These are phyloP conservation scores for Drosophila pachea DNA, from an alignment of 1,140 invertebrate species.

Conservation along the genomic window DNA sequence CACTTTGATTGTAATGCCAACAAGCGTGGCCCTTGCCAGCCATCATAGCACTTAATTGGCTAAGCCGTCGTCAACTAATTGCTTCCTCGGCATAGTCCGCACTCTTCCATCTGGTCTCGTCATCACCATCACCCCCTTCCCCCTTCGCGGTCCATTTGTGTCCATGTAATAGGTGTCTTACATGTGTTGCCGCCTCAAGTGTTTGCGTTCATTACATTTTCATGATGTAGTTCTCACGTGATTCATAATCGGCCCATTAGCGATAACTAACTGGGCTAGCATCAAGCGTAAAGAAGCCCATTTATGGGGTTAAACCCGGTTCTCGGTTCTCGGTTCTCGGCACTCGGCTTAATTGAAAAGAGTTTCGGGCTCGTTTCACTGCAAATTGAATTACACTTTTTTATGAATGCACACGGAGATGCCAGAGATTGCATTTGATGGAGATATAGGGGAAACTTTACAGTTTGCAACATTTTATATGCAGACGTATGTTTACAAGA, in stretches of 20 bases:
- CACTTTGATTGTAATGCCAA: slow-evolving; percentile 62
- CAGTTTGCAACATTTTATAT: background rate
- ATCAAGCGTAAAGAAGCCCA: slow-evolving; percentile 2
- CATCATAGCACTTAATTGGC: slow-evolving; percentile 50
- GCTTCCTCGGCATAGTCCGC: background rate
- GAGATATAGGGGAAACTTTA: background rate
- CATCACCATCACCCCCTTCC: background rate
- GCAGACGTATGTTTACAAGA: no score
- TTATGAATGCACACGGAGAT: background rate
- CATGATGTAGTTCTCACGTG: slow-evolving; percentile 44
- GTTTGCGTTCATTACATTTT: slow-evolving; percentile 38
- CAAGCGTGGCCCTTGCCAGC: slow-evolving; percentile 16
- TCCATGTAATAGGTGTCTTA: slow-evolving; percentile 41
- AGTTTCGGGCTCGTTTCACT: background rate
- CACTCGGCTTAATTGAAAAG: slow-evolving; percentile 5
- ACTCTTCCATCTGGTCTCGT: no score
- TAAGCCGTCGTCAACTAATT: slow-evolving; percentile 30
- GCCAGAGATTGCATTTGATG: background rate
- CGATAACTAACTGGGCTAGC: slow-evolving; percentile 34
- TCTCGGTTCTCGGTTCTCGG: background rate
- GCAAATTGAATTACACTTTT: background rate
- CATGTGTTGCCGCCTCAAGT: slow-evolving; percentile 49
- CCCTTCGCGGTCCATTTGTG: background rate
- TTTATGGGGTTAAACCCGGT: slow-evolving; percentile 4
- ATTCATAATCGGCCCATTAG: slow-evolving; percentile 54